Evolutionary conservation across 2,797 vertebrate genomes (phyloP), one percentile per base, ranked within the genome.

Genomic region (Lophotriccus pileatus): DNA sequence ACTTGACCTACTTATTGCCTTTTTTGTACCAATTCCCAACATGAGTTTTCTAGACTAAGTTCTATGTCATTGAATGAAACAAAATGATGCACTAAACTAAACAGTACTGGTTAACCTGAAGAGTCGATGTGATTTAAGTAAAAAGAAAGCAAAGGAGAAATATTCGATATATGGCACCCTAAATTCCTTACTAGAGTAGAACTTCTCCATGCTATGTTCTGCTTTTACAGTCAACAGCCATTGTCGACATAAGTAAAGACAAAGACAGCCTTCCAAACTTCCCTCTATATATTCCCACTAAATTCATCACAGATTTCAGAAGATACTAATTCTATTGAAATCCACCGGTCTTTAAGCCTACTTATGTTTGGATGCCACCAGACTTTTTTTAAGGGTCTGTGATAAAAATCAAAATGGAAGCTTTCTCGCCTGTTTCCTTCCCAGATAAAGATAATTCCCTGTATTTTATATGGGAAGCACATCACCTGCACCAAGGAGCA

Each of bases 401-500:
- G 36, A 70, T 46, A 39, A 47, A 92, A 88, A 53, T 73, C 11
- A 90, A 90, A 95, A 89, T 39, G 36, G 85, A 95, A 74, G 58
- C 66, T 85, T 74, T 73, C 83, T 89, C 82, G 23, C 70, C 78
- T 68, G 30, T 64, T 87, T 94, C 56, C 79, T 89, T 83, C 67
- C 37, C 52, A 74, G 56, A 58, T 83, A 67, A 66, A 91, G 55
- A 66, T 56, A 88, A 86, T 37, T 91, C 52, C 55, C 30, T 28
- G 47, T 86, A 87, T 53, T 95, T 96, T 94, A 96, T 68, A 94
- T 73, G 87, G 66, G 59, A 96, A 96, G 79, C 94, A 93, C 88
- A 97, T 91, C 84, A 95, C 90, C 83, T 90, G 94, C 87, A 95
- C 94, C 70, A 90, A 96, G 88, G 19, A 96, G 69, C 81, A 97